Conservation (phyloP, 2,888 invertebrate genomes). For the Lycia hirtaria region DNA sequence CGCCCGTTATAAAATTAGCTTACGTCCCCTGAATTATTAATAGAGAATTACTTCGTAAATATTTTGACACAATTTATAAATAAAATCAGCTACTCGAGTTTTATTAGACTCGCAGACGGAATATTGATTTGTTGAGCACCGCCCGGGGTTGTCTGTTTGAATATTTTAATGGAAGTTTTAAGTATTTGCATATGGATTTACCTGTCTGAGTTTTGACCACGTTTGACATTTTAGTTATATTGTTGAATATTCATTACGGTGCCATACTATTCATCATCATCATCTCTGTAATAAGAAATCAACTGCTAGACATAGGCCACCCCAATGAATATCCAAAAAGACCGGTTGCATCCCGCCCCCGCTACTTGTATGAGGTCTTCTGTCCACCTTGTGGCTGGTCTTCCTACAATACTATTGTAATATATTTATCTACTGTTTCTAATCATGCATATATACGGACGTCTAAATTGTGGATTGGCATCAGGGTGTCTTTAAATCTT, state of each 20-base stretch:
- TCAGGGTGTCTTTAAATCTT: too few relatives aligned
- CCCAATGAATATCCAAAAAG: too few relatives aligned
- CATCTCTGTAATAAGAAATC: too few relatives aligned
- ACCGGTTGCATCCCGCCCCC: too few relatives aligned
- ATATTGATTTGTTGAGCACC: slow-evolving; percentile 29
- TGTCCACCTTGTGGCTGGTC: too few relatives aligned
- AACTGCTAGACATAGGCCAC: too few relatives aligned
- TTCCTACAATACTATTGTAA: too few relatives aligned
- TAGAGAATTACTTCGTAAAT: slow-evolving; percentile 34
- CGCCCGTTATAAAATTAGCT: slow-evolving; percentile 37
- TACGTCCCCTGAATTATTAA: slow-evolving; percentile 36
- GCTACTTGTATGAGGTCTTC: too few relatives aligned
- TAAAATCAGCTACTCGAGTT: slow-evolving; percentile 22
- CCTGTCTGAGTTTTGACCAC: slow-evolving; percentile 5
- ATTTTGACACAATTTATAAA: slow-evolving; percentile 38
- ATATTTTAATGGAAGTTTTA: slow-evolving; percentile 21
- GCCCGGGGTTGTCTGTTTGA: slow-evolving; percentile 23
- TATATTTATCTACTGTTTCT: too few relatives aligned
- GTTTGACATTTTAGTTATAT: slow-evolving; percentile 9
- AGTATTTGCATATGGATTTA: slow-evolving; percentile 20
- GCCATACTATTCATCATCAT: not conserved
- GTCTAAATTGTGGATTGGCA: too few relatives aligned
- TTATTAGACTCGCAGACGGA: slow-evolving; percentile 25
- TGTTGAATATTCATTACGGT: slow-evolving; percentile 7
- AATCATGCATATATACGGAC: too few relatives aligned